Evolutionary conservation across 2,113 vertebrate genomes (phyloP).

Genomic region (Dasyurus viverrinus): DNA sequence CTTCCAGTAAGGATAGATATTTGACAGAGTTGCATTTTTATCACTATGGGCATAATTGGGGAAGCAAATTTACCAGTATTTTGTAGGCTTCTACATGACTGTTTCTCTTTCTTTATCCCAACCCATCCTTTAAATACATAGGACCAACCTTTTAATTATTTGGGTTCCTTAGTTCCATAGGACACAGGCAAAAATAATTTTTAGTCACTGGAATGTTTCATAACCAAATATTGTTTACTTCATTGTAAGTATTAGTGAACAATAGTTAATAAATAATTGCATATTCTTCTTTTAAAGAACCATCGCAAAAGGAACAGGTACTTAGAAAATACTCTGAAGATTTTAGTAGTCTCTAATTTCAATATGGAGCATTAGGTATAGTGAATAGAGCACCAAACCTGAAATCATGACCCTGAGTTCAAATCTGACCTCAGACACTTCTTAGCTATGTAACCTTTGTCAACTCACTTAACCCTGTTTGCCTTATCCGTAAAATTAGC

Average conservation of each 20-base stretch:
- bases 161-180: conserved; percentile 77
- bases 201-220: conserved; percentile 87
- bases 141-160: conserved; percentile 82
- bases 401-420: no score
- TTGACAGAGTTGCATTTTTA: background rate
- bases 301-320: background rate
- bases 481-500: no score
- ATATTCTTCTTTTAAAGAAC: conserved; percentile 86
- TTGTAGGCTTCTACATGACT: conserved; percentile 83
- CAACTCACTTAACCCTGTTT: no score
- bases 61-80: conserved; percentile 73
- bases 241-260: conserved; percentile 90
- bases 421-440: no score
- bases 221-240: conserved; percentile 90
- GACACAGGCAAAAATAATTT: conserved; percentile 81
- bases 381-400: background rate
- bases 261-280: conserved; percentile 91
- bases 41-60: conserved; percentile 34
- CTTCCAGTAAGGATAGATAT: background rate
- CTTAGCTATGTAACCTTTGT: no score
- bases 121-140: conserved; percentile 75
- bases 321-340: background rate
- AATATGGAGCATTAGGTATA: background rate
- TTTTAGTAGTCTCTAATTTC: background rate
- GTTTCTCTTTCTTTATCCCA: conserved; percentile 80